Evolutionary conservation across 2,888 invertebrate species (phyloP), one percentile per base, ranked within the genome.

Genomic region (Pharmacophagus antenor): DNA sequence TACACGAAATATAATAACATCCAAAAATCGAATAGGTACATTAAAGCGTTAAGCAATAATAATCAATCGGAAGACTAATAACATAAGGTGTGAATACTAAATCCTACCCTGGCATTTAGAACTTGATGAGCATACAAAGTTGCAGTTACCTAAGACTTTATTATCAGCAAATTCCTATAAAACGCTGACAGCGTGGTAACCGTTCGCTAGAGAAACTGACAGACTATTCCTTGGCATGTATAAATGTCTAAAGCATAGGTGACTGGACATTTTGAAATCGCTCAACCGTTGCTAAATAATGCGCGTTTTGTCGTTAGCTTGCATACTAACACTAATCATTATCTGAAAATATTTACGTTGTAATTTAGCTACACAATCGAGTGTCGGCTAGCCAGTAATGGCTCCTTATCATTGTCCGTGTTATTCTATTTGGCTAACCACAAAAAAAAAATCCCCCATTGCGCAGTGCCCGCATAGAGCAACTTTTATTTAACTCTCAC

Each of bases 401-500:
- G 23, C 20, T 18, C 44, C 46, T 56, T 55, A 44, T 46, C 50
- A 54, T 49, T n/a, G 17, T 15, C 22, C 23, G 44, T 2, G 5
- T 31, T 22, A 50, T n/a, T 37, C 52, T 56, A 68, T 68, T 70
- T 68, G 70, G 67, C 72, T 77, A 74, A 84, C 85, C 85, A 79
- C 85, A 84, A 80, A 74, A 76, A n/a, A n/a, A 79, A 62, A 73
- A 76, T 64, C 63, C 62, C 63, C 70, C 71, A 71, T 67, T 62
- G 63, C 59, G 67, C 67, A 66, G n/a, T 65, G 77, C 85, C 87
- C 87, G 87, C 86, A 87, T 87, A 69, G 73, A 68, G 67, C 67
- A 63, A 68, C 63, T 74, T 63, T 58, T 67, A 75, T 73, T 68
- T 58, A 69, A 78, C 76, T 69, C 72, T 74, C 74, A 71, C 70